Percentiles rank a stretch among this genome's conserved stretches.
These are phyloP conservation scores for Phycodurus eques DNA, from an alignment of 2,113 vertebrate species.

Conservation along the genomic window DNA sequence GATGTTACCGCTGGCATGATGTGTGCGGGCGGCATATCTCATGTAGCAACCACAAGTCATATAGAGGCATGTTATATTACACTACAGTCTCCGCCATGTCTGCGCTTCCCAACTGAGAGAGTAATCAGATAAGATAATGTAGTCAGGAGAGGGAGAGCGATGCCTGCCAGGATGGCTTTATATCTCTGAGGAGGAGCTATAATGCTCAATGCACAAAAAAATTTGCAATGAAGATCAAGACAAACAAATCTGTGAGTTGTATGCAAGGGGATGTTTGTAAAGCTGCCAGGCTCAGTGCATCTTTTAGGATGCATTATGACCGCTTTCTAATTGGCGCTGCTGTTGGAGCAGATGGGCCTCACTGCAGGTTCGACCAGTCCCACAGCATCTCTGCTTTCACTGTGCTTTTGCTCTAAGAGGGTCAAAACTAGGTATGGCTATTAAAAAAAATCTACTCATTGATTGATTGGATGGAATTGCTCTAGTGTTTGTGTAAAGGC, in stretches of 20 bases:
- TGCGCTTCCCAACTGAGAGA: conserved; percentile 52
- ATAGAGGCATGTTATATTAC: conserved; percentile 71
- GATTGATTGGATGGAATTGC: neutral
- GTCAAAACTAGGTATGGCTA: conserved; percentile 9
- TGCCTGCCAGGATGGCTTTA: conserved; percentile 47
- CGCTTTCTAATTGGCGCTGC: conserved; percentile 66
- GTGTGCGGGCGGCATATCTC: conserved; percentile 65
- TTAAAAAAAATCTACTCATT: too few relatives aligned
- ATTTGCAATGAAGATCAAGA: conserved; percentile 29
- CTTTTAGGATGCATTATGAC: conserved; percentile 63
- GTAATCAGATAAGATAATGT: conserved; percentile 74
- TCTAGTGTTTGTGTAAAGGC: neutral
- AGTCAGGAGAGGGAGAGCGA: conserved; percentile 55
- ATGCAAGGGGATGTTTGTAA: conserved; percentile 62
- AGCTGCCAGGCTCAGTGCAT: conserved; percentile 55
- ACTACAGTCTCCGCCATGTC: conserved; percentile 71
- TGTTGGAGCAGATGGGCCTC: conserved; percentile 61
- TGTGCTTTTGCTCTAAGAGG: conserved; percentile 42
- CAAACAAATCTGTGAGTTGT: conserved; percentile 26
- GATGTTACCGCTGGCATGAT: conserved; percentile 62
- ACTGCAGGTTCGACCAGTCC: conserved; percentile 58
- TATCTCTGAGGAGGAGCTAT: conserved; percentile 46
- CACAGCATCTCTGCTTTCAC: conserved; percentile 55
- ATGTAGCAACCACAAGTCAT: conserved; percentile 73
- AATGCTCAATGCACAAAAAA: conserved; percentile 36